Evolutionary conservation across 2,888 invertebrate species (phyloP), one percentile per base, ranked within the genome.

Genomic region (Blastobasis lacticolella): DNA sequence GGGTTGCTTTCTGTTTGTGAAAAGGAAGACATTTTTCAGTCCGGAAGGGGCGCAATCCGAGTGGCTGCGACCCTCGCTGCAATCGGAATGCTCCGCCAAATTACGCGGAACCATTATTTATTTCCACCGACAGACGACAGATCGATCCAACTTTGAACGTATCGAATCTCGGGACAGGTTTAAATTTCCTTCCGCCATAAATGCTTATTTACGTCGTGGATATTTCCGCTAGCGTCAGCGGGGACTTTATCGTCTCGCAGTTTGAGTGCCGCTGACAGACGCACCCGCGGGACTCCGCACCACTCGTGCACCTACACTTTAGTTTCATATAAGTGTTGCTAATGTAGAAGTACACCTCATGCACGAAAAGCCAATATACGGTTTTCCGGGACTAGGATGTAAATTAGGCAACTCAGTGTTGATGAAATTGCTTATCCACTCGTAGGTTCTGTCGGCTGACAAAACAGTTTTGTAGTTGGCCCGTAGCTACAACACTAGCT

Each of bases 11-110:
- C 67, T 59, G 61, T 64, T 73, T 71, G 72, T 73, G 71, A 73
- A 78, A 75, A 76, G 69, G 71, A 69, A 67, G 69, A 66, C 69
- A 79, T 81, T 78, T 79, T 75, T 80, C 78, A 75, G 63, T 64
- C 58, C 59, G 62, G 66, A 63, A 67, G 66, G 68, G 63, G 60
- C 62, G 75, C 77, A 75, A 81, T 82, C 81, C 80, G 77, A 77
- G 75, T 72, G 63, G 64, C 72, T 71, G 23, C 67, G 69, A 71
- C 76, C 65, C 59, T 60, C 66, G 63, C 62, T 53, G 63, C 73
- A 75, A 77, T 75, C 67, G 66, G 63, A 75, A 75, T 69, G 70
- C 65, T 63, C 69, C 60, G 71, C 66, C 71, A 73, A 77, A 79
- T 77, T 75, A 78, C 71, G 61, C 61, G 70, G 69, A 75, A 75